Evolutionary conservation across 2,797 vertebrate species (phyloP).

Genomic region (Atherinosoma microstoma): DNA sequence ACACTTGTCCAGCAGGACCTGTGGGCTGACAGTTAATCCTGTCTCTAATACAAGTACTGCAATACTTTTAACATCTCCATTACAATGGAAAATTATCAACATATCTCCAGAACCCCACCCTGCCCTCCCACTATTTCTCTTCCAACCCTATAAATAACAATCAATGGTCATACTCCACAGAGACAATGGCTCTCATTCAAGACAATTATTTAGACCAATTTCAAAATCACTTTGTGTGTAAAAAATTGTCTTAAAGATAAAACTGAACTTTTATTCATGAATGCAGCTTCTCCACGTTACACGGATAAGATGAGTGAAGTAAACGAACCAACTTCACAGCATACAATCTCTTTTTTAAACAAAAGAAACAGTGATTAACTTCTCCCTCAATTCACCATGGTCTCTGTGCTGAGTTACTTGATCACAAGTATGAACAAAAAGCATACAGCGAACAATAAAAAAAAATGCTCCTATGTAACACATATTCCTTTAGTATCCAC

Average conservation of each 20-base stretch:
- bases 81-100: slow-evolving; percentile 61
- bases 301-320: slow-evolving; percentile 66
- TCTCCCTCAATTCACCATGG: slow-evolving; percentile 59
- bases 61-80: slow-evolving; percentile 69
- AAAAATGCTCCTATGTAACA: slow-evolving; percentile 82
- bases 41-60: slow-evolving; percentile 63
- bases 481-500: slow-evolving; percentile 79
- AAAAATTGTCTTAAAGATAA: slow-evolving; percentile 68
- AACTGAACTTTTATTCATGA: slow-evolving; percentile 58
- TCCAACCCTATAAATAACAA: slow-evolving; percentile 81
- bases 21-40: slow-evolving; percentile 50
- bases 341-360: slow-evolving; percentile 81
- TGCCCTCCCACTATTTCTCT: slow-evolving; percentile 51
- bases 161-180: slow-evolving; percentile 80
- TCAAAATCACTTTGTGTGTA: slow-evolving; percentile 51
- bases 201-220: slow-evolving; percentile 63
- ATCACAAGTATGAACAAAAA: slow-evolving; percentile 73
- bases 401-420: slow-evolving; percentile 77
- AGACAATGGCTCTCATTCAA: slow-evolving; percentile 75
- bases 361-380: slow-evolving; percentile 78
- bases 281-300: slow-evolving; percentile 59
- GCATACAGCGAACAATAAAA: too few species aligned
- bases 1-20: slow-evolving; percentile 63
- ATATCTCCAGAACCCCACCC: slow-evolving; percentile 55
- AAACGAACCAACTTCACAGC: slow-evolving; percentile 74